Percentiles rank a stretch among this genome's conserved stretches.
Conservation (phyloP, 2,797 vertebrate species). For the Threskiornis aethiopicus region DNA sequence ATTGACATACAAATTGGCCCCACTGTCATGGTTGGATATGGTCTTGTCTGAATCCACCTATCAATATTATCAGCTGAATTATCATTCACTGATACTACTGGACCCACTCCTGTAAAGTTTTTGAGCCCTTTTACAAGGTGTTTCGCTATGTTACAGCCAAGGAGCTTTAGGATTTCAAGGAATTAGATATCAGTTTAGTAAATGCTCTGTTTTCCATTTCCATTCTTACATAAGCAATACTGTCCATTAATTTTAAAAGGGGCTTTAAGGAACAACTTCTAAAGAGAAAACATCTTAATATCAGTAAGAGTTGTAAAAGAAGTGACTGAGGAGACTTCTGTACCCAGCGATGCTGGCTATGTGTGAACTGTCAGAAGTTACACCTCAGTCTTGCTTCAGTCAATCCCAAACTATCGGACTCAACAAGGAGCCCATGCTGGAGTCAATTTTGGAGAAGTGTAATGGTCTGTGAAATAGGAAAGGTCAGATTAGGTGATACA, state of each 20-base stretch:
- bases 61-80: background rate
- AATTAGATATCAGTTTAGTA: background rate
- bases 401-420: background rate
- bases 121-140: background rate
- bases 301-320: background rate
- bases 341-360: background rate
- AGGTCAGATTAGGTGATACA: background rate
- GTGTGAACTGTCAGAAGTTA: fast-evolving
- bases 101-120: background rate
- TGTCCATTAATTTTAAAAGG: background rate
- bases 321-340: background rate
- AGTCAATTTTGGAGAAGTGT: background rate
- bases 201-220: background rate
- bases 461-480: constrained; percentile 1
- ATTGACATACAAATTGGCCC: background rate
- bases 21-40: background rate
- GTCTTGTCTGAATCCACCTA: background rate
- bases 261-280: background rate
- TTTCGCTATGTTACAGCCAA: background rate
- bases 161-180: background rate
- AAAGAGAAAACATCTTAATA: background rate
- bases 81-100: background rate
- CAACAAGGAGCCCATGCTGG: background rate
- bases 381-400: background rate
- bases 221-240: background rate